Percentiles rank a stretch among this genome's conserved stretches.
These are phyloP conservation scores for Apodemia zela DNA, from an alignment of 2,888 invertebrate species.

Conservation along the genomic window DNA sequence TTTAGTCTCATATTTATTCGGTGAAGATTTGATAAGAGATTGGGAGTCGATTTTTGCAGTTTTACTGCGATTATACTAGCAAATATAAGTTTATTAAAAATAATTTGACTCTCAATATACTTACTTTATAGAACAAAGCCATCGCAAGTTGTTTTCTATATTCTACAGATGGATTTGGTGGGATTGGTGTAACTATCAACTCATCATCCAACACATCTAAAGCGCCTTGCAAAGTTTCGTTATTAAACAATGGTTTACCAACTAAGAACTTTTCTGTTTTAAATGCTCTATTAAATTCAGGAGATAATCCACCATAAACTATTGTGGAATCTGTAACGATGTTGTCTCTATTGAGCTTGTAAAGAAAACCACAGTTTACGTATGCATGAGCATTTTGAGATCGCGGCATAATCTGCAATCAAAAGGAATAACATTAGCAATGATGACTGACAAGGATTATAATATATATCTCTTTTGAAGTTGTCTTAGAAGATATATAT, in stretches of 20 bases:
- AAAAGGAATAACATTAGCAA: neutral
- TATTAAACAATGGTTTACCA: constrained; percentile 58
- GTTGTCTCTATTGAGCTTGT: constrained; percentile 60
- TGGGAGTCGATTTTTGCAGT: too few species aligned
- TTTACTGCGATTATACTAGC: too few species aligned
- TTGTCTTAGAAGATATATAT: too few species aligned
- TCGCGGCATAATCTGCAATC: constrained; percentile 84
- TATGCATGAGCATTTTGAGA: constrained; percentile 87
- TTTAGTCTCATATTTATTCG: too few species aligned
- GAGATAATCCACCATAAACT: constrained; percentile 79
- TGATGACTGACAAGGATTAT: too few species aligned
- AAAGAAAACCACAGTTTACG: constrained; percentile 86
- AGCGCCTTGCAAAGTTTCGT: constrained; percentile 57
- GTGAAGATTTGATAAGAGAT: too few species aligned
- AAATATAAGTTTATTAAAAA: too few species aligned
- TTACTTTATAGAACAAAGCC: constrained; percentile 84
- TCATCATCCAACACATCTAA: constrained; percentile 44
- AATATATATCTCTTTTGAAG: too few species aligned
- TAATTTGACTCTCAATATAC: neutral
- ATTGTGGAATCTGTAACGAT: constrained; percentile 55
- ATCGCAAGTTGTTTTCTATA: constrained; percentile 82
- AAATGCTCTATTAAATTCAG: constrained; percentile 61
- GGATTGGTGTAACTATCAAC: constrained; percentile 42
- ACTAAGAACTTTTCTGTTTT: constrained; percentile 71
- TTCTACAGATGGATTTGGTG: constrained; percentile 77